Conservation (phyloP, 2,888 invertebrate species). For the Meta bourneti region DNA sequence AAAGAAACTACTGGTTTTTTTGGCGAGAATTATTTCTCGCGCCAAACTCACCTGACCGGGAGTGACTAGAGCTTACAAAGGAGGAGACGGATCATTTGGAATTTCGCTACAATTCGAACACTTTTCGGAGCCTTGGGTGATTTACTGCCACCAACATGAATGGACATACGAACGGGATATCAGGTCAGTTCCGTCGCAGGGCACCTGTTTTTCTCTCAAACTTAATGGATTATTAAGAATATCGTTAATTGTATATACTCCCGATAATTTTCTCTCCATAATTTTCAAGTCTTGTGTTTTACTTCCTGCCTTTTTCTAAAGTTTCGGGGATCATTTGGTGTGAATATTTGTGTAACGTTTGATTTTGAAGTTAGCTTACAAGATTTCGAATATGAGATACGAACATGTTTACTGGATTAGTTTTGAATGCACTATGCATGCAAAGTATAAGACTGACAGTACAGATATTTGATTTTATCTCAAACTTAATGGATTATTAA, state of each 20-base stretch:
- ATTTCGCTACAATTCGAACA: constrained; percentile 43
- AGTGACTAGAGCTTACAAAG: constrained; percentile 59
- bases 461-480: neutral
- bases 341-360: too few relatives aligned
- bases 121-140: constrained; percentile 25
- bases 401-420: too few relatives aligned
- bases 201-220: neutral
- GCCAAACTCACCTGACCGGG: constrained; percentile 44
- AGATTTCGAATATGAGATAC: too few relatives aligned
- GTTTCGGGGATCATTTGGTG: too few relatives aligned
- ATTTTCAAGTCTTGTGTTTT: too few relatives aligned
- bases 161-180: constrained; percentile 42
- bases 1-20: constrained; percentile 18
- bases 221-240: neutral
- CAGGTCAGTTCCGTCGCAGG: neutral
- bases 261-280: too few relatives aligned
- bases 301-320: too few relatives aligned
- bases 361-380: too few relatives aligned
- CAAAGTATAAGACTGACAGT: too few relatives aligned
- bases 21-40: constrained; percentile 32
- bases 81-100: constrained; percentile 40
- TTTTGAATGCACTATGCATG: too few relatives aligned
- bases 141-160: constrained; percentile 28
- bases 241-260: too few relatives aligned
- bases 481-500: neutral